These are phyloP conservation scores for Picathartes gymnocephalus DNA, from an alignment of 2,113 vertebrate genomes.

Conservation along the genomic window DNA sequence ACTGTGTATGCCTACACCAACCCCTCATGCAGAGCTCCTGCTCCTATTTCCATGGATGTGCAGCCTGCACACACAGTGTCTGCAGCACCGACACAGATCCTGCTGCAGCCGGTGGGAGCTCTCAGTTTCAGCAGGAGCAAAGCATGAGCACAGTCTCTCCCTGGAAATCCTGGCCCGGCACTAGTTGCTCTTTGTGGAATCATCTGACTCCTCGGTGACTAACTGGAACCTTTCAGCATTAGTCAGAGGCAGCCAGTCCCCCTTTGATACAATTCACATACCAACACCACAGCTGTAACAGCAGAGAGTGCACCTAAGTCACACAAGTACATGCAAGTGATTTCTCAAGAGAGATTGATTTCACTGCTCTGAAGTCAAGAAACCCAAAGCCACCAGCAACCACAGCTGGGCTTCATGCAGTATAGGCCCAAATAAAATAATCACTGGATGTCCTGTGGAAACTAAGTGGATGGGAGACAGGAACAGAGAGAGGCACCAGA, in stretches of 20 bases:
- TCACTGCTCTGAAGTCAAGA: background rate
- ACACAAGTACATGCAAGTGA: rapidly evolving
- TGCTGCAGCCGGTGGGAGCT: background rate
- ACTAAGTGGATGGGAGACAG: background rate
- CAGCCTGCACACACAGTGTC: background rate
- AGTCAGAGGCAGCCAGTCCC: background rate
- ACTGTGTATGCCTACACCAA: background rate
- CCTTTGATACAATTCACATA: background rate
- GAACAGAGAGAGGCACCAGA: background rate
- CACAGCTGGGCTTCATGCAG: background rate
- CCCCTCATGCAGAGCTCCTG: background rate
- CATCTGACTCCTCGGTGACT: background rate
- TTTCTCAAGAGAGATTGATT: background rate
- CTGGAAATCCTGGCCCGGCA: background rate
- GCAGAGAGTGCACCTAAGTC: background rate
- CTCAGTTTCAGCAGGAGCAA: background rate
- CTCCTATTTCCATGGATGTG: background rate
- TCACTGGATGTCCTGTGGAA: background rate
- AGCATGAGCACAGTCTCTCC: background rate
- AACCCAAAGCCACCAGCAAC: background rate
- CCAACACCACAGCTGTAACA: background rate
- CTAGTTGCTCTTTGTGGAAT: background rate
- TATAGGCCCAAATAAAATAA: background rate
- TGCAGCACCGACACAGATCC: background rate
- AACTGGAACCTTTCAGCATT: background rate